Base-by-base conservation (phyloP, 2,797 vertebrate genomes). In the Typhlichthys subterraneus region DNA sequence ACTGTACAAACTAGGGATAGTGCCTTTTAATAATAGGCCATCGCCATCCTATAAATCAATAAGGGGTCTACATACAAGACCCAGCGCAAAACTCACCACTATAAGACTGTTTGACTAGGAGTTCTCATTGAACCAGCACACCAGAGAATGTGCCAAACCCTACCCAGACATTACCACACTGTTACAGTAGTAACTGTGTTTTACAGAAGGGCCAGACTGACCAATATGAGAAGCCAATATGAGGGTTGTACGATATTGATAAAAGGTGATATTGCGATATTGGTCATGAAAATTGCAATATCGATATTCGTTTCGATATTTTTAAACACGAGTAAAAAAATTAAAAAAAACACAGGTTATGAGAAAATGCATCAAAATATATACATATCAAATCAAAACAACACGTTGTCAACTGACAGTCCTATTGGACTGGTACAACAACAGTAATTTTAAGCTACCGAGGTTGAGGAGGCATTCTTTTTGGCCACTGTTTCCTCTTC, bases 151-250 rank as follows among this genome's bases (percentile, higher is more conserved):
- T 56, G 64, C 70, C 83, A 82, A 74, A 76, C 72, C 81, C 69
- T 67, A 77, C 67, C 53, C 72, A 77, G 66, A 83, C 80, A 86
- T 85, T 53, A 77, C 67, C 71, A 82, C 81, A 85, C 83, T 54
- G 64, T 85, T 84, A 86, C 78, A 23, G 23, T 23, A 23, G 23
- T 3, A 78, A 73, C 70, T 50, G 85, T 84, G 81, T 85, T 59
- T 72, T 10, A 55, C 61, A 68, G 72, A 63, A 72, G 61, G 70
- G 59, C 67, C 0, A 67, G 53, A 61, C 58, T 55, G 56, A 65
- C 57, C 62, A 70, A 53, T 66, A 58, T 79, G 72, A 17, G 15
- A 17, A 17, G 15, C 15, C 15, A 17, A 17, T 17, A 17, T 17
- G 15, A 10, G 29, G 2, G 6, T 42, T 14, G 70, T 57, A 49